Base-by-base conservation (phyloP, 2,113 vertebrate species). In the Emydocephalus ijimae region DNA sequence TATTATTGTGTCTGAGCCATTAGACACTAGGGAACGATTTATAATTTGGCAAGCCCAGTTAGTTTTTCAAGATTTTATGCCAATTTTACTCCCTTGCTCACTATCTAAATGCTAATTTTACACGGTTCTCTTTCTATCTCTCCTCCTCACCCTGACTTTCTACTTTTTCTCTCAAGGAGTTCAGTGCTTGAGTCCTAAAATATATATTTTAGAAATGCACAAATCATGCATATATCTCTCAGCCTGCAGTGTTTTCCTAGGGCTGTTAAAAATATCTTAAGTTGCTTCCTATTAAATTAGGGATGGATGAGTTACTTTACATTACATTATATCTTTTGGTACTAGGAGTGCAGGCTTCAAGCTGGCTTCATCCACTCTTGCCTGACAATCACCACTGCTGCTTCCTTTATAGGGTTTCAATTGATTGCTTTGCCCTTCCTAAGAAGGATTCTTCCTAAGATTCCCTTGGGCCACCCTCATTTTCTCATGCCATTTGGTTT, bases 1-100 rank as follows among this genome's bases (percentile, higher is more conserved):
- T 93, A 59, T 95, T 96, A 95, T 92, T 92, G 91, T 95, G 94
- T 93, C 92, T 64, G 56, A 89, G 56, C 29, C 93, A 61, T 94
- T 93, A 96, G 94, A 96, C 90, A 94, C 95, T 90, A 93, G 90
- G 29, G 74, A 96, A 85, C 93, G 93, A 91, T 95, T 97, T 97
- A 96, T 94, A 96, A 96, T 95, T 95, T 95, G 95, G 95, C 95
- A 95, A 96, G 94, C 86, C 89, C 94, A 96, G 92, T 96, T 96
- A 95, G 95, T 95, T 50, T 94, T 74, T 29, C 4, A 18, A 92
- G 93, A 96, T 96, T 96, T 23, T 96, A 93, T 94, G 92, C 95
- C 94, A 96, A 61, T 92, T 94, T 95, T 93, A 88, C 48, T 95
- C 1, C 0, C 0, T 12, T 95, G 89, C 93, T 57, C 57, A 93